phyloP scores from a whole-genome alignment of 2,113 vertebrate genomes.

The Hypomesus transpacificus region DNA sequence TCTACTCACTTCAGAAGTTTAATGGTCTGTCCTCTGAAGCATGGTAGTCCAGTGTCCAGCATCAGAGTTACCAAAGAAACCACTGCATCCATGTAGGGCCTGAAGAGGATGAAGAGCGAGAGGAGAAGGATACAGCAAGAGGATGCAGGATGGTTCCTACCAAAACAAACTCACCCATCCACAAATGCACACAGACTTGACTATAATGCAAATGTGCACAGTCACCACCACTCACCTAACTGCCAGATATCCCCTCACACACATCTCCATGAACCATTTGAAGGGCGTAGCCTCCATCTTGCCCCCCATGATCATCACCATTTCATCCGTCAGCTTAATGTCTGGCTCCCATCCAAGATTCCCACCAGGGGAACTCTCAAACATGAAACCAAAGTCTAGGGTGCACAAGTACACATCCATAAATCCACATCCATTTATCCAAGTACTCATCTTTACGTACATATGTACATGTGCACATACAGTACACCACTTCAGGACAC shows the following conservation, averaged over 20 bases:
- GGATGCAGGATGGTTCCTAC: neutral
- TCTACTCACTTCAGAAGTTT: slow-evolving; percentile 91
- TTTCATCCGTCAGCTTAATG: slow-evolving; percentile 98
- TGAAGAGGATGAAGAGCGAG: slow-evolving; percentile 40
- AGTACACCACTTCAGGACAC: too few relatives aligned
- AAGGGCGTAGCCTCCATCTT: slow-evolving; percentile 99
- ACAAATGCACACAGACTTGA: neutral
- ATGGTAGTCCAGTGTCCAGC: slow-evolving; percentile 94
- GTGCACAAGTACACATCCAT: neutral
- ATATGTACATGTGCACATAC: too few relatives aligned
- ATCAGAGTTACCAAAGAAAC: slow-evolving; percentile 91
- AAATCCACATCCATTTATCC: too few relatives aligned
- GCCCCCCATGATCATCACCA: slow-evolving; percentile 99
- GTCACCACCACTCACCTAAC: slow-evolving; percentile 78
- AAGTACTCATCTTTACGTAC: too few relatives aligned
- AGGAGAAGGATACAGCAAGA: neutral
- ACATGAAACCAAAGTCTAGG: slow-evolving; percentile 99
- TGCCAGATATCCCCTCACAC: slow-evolving; percentile 93
- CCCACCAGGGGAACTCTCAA: slow-evolving; percentile 96
- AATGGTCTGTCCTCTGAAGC: slow-evolving; percentile 97
- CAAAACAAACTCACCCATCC: neutral
- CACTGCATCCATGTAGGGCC: slow-evolving; percentile 97
- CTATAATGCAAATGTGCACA: neutral
- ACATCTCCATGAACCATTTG: slow-evolving; percentile 99
- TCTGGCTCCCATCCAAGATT: slow-evolving; percentile 98